Evolutionary conservation across 2,797 vertebrate species (phyloP), one percentile per base, ranked within the genome.

Genomic region (Naso thynnoides): DNA sequence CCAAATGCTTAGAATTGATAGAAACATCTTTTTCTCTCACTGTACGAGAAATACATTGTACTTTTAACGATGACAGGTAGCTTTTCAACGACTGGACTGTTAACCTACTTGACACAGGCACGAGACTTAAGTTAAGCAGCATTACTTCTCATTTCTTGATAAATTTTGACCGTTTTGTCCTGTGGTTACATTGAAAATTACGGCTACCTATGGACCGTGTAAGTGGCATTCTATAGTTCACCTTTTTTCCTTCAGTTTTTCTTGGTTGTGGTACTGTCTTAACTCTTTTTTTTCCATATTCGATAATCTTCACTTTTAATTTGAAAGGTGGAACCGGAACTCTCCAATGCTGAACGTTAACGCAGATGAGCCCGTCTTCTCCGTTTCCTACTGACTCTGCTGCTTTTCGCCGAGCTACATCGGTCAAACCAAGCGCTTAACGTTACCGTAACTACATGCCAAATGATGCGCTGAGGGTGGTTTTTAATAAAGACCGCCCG

Each of bases 391-490:
- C 88, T 86, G 62, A 78, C 66, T 79, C 83, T 60, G 68, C 83
- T 82, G 83, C 78, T 76, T 83, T 86, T 69, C 44, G 68, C 54
- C 77, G 48, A 77, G 76, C 87, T 86, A 79, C 79, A 53, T 86
- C 90, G 86, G 73, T 75, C 71, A 63, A 87, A 59, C 83, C 39
- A 19, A 78, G 24, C 74, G 41, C 69, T 29, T 49, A 73, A 53
- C 39, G 24, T 56, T 49, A 73, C 55, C 39, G 24, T 56, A 70
- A 64, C 76, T 89, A 72, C 68, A 78, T 72, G 83, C 62, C 84
- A 82, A 79, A 73, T 31, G 89, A 91, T 91, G 89, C 84, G 50
- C 77, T 79, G 74, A 89, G 83, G 86, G 89, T 84, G 89, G 78
- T 66, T 86, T 85, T 78, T 26, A 58, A 23, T 23, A 70, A 60